phyloP scores from a whole-genome alignment of 37 sponge, comb jelly and placozoan genomes.

The Ephydatia muelleri region DNA sequence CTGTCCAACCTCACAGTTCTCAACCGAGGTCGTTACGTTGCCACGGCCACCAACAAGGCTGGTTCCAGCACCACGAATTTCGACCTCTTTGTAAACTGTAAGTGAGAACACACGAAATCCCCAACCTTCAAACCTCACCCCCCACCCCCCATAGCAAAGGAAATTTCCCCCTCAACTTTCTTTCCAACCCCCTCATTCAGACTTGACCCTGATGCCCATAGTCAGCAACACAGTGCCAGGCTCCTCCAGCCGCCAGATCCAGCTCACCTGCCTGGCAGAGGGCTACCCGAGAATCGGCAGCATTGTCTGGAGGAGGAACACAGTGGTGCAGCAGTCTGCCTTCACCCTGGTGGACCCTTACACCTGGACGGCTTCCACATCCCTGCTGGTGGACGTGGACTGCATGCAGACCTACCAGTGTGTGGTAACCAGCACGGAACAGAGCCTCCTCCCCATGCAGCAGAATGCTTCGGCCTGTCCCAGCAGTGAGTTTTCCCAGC shows the following conservation, averaged over 20 bases:
- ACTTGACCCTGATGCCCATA: not conserved
- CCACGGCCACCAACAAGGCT: not conserved
- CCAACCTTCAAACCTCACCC: not conserved
- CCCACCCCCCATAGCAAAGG: not conserved
- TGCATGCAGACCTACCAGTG: not conserved
- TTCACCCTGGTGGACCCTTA: not conserved
- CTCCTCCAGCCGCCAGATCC: not conserved
- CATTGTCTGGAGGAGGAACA: not conserved
- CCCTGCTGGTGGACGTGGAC: not conserved
- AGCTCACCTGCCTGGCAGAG: not conserved
- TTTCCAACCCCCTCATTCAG: not conserved
- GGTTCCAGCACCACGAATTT: not conserved
- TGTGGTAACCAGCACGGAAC: not conserved
- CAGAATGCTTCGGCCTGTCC: not conserved
- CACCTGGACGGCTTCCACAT: not conserved
- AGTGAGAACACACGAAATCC: not conserved
- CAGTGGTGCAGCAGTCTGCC: not conserved
- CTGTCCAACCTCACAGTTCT: not conserved
- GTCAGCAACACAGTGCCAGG: not conserved
- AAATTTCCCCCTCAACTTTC: no score
- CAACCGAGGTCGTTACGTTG: not conserved
- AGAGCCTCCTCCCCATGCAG: not conserved
- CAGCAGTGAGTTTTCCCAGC: not conserved
- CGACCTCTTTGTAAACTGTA: not conserved
- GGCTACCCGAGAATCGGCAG: not conserved